phyloP scores from a whole-genome alignment of 1,140 invertebrate species.

The Zaprionus capensis region DNA sequence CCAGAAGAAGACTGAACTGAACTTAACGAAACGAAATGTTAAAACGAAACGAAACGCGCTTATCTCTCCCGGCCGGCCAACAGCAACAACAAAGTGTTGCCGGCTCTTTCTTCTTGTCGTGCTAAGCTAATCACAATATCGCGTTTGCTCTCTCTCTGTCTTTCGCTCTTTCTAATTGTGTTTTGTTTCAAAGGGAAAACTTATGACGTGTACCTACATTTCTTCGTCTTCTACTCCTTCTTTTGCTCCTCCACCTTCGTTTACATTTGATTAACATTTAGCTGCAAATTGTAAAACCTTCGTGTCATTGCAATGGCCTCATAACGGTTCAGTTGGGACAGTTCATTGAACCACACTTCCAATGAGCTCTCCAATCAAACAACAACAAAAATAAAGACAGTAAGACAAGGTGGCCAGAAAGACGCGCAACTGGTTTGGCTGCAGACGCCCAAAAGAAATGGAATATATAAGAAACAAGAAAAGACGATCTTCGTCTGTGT shows the following conservation, averaged over 20 bases:
- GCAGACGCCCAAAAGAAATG: conserved; percentile 33
- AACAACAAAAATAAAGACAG: conserved; percentile 35
- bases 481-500: not conserved
- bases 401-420: conserved; percentile 31
- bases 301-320: conserved; percentile 29
- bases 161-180: conserved; percentile 1
- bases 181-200: conserved; percentile 47
- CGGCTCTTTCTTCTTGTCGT: conserved; percentile 30
- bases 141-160: conserved; percentile 15
- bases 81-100: conserved; percentile 26
- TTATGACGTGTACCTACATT: conserved; percentile 59
- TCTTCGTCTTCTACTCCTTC: not conserved
- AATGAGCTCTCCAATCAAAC: conserved; percentile 41
- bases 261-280: conserved; percentile 63
- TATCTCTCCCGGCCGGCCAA: conserved; percentile 48
- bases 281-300: conserved; percentile 54
- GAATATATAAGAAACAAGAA: conserved; percentile 20
- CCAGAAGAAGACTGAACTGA: conserved; percentile 26
- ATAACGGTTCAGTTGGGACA: conserved; percentile 41
- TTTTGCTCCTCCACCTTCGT: not conserved
- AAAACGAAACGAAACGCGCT: conserved; percentile 25
- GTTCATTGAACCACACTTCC: conserved; percentile 46
- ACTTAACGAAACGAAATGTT: conserved; percentile 36
- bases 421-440: conserved; percentile 48
- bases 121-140: conserved; percentile 38